Evolutionary conservation across 1,140 invertebrate genomes (phyloP), one percentile per base, ranked within the genome.

Genomic region (Pachyrhynchus sulphureomaculatus): DNA sequence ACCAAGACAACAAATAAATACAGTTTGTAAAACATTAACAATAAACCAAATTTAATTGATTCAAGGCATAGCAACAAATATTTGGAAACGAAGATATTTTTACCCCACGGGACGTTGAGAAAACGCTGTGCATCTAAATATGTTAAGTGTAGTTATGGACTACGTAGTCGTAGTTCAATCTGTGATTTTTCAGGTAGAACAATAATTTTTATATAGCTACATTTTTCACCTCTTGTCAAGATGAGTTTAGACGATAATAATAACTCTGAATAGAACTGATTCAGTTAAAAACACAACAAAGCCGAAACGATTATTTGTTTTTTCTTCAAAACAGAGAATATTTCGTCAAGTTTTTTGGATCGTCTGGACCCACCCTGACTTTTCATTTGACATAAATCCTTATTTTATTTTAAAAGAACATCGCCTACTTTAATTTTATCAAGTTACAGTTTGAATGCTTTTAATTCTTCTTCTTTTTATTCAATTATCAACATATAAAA

Each of bases 101-200:
- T 29, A 1, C 5, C 26, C 26, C 6, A 47, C 10, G 44, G 44
- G 44, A 47, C 23, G 44, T 47, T 6, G 26, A 47, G 44, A 47
- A 24, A 26, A 23, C 23, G 44, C 23, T 47, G 13, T 47, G 23
- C 21, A 29, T 26, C 23, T 23, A 47, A 4, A 2, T 12, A 34
- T 42, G 2, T 51, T 39, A 32, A 52, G 34, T 29, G 34, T 48
- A 58, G 42, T 32, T 4, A 45, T 58, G 41, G 57, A 60, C 57
- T 42, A 57, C 42, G 2, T 34, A 34, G 39, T n/a, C 15, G 48
- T 60, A 62, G 59, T 62, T 62, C 36, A 9, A 62, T 54, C 59
- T 62, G 59, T 62, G 59, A 62, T 62, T 53, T 61, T 20, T 61
- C 58, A 61, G 48, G 47, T 53, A 53, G 48, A 61, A 52, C 47